phyloP scores from a whole-genome alignment of 1,140 invertebrate species.

The Portunus trituberculatus region DNA sequence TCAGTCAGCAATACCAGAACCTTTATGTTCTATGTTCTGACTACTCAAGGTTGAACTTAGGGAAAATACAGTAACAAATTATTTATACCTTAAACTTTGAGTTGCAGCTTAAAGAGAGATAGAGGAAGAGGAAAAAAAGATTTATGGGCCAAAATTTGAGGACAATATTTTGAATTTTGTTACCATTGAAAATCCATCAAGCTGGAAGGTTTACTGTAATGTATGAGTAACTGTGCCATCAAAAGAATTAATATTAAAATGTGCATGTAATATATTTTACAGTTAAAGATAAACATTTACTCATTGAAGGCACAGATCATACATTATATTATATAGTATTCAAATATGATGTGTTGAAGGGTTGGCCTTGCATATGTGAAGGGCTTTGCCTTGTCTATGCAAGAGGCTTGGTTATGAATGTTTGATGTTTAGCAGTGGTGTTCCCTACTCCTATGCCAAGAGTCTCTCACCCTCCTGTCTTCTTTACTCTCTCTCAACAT shows the following conservation, averaged over 20 bases:
- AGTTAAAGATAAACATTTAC: neutral
- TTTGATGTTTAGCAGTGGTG: conserved; percentile 61
- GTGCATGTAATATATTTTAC: neutral
- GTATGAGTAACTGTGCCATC: neutral
- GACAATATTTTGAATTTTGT: too few species aligned
- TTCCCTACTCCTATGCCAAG: conserved; percentile 42
- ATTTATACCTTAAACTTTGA: too few species aligned
- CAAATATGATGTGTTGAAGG: neutral
- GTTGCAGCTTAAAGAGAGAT: too few species aligned
- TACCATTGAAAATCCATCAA: too few species aligned
- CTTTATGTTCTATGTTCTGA: too few species aligned
- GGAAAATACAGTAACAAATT: too few species aligned
- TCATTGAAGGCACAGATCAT: neutral
- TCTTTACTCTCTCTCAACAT: conserved; percentile 61
- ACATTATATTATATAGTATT: conserved; percentile 5
- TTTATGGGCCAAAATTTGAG: too few species aligned
- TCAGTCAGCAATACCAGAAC: too few species aligned
- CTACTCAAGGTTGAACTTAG: too few species aligned
- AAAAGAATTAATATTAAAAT: neutral
- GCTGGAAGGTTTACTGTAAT: too few species aligned
- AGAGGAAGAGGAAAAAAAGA: too few species aligned
- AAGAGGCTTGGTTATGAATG: conserved; percentile 67
- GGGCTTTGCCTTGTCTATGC: conserved; percentile 61
- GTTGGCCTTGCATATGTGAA: conserved; percentile 59
- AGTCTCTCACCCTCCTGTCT: conserved; percentile 45